phyloP scores from a whole-genome alignment of 2,888 invertebrate genomes.

The Cheilosia scutellata region DNA sequence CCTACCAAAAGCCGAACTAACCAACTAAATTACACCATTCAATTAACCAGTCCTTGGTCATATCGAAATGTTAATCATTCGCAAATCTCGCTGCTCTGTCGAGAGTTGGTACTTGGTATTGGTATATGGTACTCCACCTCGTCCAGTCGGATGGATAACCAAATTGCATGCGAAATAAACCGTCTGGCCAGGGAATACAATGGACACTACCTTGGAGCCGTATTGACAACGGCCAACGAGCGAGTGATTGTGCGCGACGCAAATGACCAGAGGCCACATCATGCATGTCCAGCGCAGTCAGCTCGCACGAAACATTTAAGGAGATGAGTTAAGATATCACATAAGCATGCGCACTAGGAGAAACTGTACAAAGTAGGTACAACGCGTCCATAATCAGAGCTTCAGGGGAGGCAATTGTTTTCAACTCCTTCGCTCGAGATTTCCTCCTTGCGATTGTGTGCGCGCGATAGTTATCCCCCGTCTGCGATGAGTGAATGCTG shows the following conservation, averaged over 20 bases:
- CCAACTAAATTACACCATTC: constrained; percentile 75
- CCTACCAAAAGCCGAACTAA: constrained; percentile 43
- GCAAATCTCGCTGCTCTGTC: constrained; percentile 51
- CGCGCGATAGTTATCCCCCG: constrained; percentile 23
- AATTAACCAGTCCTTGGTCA: constrained; percentile 76
- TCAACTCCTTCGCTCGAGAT: constrained; percentile 59
- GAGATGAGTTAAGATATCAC: constrained; percentile 76
- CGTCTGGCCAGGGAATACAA: constrained; percentile 54
- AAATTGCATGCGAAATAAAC: constrained; percentile 66
- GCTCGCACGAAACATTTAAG: constrained; percentile 67
- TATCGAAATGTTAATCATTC: constrained; percentile 75
- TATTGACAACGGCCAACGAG: constrained; percentile 47
- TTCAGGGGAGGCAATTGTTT: constrained; percentile 71
- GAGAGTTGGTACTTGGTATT: neutral
- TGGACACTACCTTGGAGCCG: constrained; percentile 58
- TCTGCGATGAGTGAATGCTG: constrained; percentile 30
- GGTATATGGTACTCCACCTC: constrained; percentile 19
- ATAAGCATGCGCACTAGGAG: constrained; percentile 51
- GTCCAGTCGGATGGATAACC: constrained; percentile 42
- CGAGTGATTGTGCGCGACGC: constrained; percentile 46
- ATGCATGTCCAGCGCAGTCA: constrained; percentile 37
- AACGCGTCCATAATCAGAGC: constrained; percentile 42
- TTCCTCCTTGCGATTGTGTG: constrained; percentile 56
- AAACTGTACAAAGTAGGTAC: constrained; percentile 28
- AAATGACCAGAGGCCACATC: constrained; percentile 57